Evolutionary conservation across 2,797 vertebrate genomes (phyloP).

Genomic region (Arrhamphus sclerolepis): DNA sequence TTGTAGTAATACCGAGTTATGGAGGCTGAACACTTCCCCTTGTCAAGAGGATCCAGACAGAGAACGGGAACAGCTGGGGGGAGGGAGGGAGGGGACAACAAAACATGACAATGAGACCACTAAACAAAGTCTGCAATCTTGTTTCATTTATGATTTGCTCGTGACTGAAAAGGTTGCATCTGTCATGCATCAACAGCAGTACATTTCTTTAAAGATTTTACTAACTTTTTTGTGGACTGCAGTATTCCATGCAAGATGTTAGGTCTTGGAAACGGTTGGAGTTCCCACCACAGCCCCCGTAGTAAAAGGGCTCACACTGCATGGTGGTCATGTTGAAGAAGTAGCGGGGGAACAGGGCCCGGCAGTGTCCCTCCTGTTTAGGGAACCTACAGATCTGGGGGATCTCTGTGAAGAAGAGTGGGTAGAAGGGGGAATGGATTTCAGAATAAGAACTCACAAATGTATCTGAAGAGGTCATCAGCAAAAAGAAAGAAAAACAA

Average conservation of each 20-base stretch:
- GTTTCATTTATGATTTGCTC: neutral
- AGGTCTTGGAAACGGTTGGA: conserved; percentile 84
- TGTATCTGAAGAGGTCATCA: neutral
- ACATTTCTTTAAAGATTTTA: neutral
- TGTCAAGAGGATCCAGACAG: conserved; percentile 88
- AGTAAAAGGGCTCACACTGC: conserved; percentile 86
- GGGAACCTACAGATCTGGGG: conserved; percentile 86
- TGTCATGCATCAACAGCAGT: too few relatives aligned
- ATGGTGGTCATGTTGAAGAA: conserved; percentile 91
- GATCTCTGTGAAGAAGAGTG: conserved; percentile 79
- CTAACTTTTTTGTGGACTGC: conserved; percentile 85
- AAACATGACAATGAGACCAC: neutral
- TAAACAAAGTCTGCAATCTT: neutral
- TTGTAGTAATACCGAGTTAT: conserved; percentile 91
- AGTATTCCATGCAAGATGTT: conserved; percentile 83
- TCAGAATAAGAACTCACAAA: too few relatives aligned
- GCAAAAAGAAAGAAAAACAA: too few relatives aligned
- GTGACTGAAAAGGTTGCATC: neutral
- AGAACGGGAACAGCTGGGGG: conserved; percentile 84
- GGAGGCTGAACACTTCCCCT: conserved; percentile 87
- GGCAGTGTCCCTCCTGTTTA: conserved; percentile 78
- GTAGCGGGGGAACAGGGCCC: conserved; percentile 71
- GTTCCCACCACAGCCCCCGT: conserved; percentile 83
- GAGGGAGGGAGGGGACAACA: too few relatives aligned
- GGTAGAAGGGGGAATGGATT: too few relatives aligned